Evolutionary conservation across 2,113 vertebrate species (phyloP).

Genomic region (Bubalus kerabau): DNA sequence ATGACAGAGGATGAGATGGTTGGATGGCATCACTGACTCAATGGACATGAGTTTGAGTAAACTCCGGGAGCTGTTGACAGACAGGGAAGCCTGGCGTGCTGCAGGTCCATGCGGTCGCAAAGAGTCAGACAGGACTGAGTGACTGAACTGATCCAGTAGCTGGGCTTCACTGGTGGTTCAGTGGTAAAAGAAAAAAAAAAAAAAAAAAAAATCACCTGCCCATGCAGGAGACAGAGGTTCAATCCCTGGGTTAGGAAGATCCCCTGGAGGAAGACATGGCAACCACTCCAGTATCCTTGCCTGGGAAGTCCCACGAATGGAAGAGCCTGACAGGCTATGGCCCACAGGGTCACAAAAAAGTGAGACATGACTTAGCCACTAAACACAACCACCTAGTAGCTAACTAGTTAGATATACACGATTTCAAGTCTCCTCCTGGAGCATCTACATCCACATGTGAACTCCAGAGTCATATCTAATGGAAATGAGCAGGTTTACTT

Average conservation of each 20-base stretch:
- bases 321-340: neutral
- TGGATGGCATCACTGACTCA: neutral
- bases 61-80: accelerated
- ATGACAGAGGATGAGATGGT: neutral
- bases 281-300: neutral
- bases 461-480: neutral
- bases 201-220: neutral
- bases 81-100: neutral
- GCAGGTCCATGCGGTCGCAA: neutral
- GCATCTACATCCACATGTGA: neutral
- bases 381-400: neutral
- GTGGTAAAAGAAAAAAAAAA: neutral
- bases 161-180: neutral
- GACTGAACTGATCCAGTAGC: neutral
- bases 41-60: neutral
- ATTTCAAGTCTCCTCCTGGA: neutral
- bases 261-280: neutral
- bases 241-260: neutral
- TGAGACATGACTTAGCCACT: neutral
- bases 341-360: neutral
- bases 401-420: neutral
- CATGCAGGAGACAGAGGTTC: neutral
- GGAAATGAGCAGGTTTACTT: neutral
- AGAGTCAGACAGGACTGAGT: neutral
- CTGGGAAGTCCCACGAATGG: neutral